These are phyloP conservation scores for Pseudomyrmex sp. DNA, from an alignment of 1,140 invertebrate genomes.

Conservation along the genomic window DNA sequence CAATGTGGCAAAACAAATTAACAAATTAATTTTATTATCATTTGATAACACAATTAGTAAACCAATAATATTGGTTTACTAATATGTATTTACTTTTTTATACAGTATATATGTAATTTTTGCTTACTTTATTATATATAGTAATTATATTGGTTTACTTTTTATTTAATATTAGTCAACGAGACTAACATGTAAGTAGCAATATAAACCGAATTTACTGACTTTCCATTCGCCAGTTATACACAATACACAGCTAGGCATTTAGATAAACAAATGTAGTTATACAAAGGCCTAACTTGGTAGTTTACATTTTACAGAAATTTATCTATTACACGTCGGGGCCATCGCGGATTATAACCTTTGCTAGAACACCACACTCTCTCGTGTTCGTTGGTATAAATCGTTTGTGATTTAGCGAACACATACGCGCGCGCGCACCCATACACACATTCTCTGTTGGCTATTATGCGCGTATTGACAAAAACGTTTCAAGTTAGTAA, in stretches of 20 bases:
- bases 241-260: neutral
- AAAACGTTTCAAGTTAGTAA: constrained; percentile 36
- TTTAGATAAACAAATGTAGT: constrained; percentile 45
- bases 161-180: neutral
- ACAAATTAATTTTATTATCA: no score
- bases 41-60: no score
- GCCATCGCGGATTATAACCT: constrained; percentile 35
- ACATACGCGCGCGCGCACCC: neutral
- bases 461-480: neutral
- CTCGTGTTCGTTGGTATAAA: constrained; percentile 17
- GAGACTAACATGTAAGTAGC: neutral
- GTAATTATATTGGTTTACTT: no score
- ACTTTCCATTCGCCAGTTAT: neutral
- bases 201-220: constrained; percentile 13
- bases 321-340: constrained; percentile 12
- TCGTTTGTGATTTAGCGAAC: constrained; percentile 34
- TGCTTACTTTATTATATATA: no score
- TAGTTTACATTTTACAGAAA: constrained; percentile 21
- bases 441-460: constrained; percentile 17
- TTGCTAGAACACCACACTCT: constrained; percentile 35
- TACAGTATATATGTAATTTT: no score
- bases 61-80: no score
- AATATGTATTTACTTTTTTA: no score
- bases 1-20: no score
- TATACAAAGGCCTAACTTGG: constrained; percentile 30